Evolutionary conservation across 2,113 vertebrate genomes (phyloP), one percentile per base, ranked within the genome.

Genomic region (Pongo abelii): DNA sequence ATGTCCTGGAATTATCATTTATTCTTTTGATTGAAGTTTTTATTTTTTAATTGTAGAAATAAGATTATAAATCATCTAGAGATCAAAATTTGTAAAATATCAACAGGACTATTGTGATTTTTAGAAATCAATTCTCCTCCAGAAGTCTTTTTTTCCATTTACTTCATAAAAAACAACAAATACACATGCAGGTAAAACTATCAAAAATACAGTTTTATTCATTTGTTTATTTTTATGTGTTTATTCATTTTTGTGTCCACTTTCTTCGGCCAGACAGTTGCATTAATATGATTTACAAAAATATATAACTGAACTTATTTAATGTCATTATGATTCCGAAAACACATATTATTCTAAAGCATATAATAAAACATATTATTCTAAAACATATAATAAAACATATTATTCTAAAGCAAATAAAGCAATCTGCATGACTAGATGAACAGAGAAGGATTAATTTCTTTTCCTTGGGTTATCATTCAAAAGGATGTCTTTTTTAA

Each of bases 11-110:
- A 77, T 48, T 69, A 78, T 7, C 11, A 22, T 83, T 78, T 40
- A 79, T 30, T 89, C 30, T 91, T 97, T 81, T 57, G 75, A 86
- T 64, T 55, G 14, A 93, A 80, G 14, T 43, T 94, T 96, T 84
- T 75, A 23, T 52, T 88, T 80, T 22, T 35, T 85, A 10, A 61
- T 57, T 72, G 23, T 25, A 83, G 10, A 72, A 79, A 57, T 70
- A n/a, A 40, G 9, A 40, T 74, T 70, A 90, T 23, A 77, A 94
- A 92, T 95, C 70, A 78, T 48, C 30, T 40, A 38, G 20, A 89
- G 30, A 80, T 22, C 7, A 93, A 81, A 96, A 18, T 48, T 57
- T 90, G 0, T 61, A 72, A 92, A 90, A 67, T 35, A 16, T 75
- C 13, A 95, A 75, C 4, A 96, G 9, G 12, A 57, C 6, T 16